Evolutionary conservation across 2,888 invertebrate species (phyloP), one percentile per base, ranked within the genome.

Genomic region (Lamellibrachia satsuma): DNA sequence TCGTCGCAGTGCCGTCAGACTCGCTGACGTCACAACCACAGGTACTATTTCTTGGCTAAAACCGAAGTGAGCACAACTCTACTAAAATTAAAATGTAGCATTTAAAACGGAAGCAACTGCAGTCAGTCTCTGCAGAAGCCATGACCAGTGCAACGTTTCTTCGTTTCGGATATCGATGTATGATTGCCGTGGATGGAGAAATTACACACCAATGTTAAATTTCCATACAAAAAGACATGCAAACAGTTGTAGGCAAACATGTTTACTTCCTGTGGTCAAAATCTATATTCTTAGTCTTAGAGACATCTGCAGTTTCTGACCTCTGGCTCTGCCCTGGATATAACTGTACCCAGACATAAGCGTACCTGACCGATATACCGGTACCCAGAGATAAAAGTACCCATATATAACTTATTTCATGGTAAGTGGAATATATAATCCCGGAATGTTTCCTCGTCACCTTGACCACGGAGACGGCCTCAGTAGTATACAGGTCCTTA

Each of bases 61-160:
- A 75, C 15, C 15, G 75, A 75, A 75, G 75, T 75, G 75, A 22
- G 22, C 75, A 6, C 22, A 75, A 75, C 75, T 75, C 75, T 75
- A 75, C 75, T 75, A 75, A 75, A 75, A 75, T 75, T 22, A 75
- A 75, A 75, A 75, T 22, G 75, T n/a, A 75, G 75, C 75, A 75
- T 75, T 75, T 75, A 22, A 75, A 75, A 75, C 75, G n/a, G 75
- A 9, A 3, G 55, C 15, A 75, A 15, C n/a, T 22, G 75, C 4
- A 75, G 75, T 6, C 75, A 15, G 6, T 75, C 22, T 75, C 75
- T 6, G 22, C 75, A 75, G 6, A 22, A 60, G 60, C 39, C 15
- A 7, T 57, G n/a, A 75, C 15, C 75, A 75, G 75, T 15, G 75
- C 39, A 9, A 75, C n/a, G 57, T 57, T 57, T 57, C 22, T 75